Percentiles rank a stretch among this genome's conserved stretches.
phyloP scores from a whole-genome alignment of 2,888 invertebrate species.

The Rhagium mordax region DNA sequence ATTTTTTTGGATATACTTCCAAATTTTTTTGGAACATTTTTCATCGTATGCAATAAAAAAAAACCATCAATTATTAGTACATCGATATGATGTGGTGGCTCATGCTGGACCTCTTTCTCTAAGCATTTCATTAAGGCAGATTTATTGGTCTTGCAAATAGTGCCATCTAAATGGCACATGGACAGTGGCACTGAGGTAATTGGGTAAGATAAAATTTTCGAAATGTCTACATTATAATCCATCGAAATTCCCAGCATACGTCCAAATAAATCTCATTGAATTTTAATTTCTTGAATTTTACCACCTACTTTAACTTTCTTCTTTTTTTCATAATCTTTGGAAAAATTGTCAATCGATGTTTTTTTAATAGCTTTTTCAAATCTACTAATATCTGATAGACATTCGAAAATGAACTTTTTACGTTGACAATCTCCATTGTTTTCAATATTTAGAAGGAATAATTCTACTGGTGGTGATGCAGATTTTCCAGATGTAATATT shows the following conservation, averaged over 20 bases:
- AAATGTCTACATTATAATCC: background rate
- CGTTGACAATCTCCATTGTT: background rate
- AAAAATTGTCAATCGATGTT: background rate
- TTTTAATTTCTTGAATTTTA: background rate
- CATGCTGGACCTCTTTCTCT: background rate
- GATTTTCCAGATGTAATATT: background rate
- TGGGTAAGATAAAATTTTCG: background rate
- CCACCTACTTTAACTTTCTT: background rate
- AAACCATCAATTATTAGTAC: background rate
- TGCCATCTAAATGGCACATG: background rate
- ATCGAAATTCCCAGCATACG: background rate
- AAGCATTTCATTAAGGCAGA: background rate
- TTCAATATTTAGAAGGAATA: background rate
- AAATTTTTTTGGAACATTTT: constrained; percentile 20
- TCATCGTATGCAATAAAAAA: background rate
- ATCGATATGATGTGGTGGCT: background rate
- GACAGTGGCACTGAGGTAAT: background rate
- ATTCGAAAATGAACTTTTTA: background rate
- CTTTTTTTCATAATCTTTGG: background rate
- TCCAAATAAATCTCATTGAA: background rate
- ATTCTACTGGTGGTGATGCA: background rate
- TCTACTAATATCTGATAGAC: background rate
- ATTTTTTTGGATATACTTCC: constrained; percentile 42
- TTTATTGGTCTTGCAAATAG: background rate
- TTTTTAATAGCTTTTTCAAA: background rate